Base-by-base conservation (phyloP, 2,113 vertebrate species). In the Oceanodroma tethys region DNA sequence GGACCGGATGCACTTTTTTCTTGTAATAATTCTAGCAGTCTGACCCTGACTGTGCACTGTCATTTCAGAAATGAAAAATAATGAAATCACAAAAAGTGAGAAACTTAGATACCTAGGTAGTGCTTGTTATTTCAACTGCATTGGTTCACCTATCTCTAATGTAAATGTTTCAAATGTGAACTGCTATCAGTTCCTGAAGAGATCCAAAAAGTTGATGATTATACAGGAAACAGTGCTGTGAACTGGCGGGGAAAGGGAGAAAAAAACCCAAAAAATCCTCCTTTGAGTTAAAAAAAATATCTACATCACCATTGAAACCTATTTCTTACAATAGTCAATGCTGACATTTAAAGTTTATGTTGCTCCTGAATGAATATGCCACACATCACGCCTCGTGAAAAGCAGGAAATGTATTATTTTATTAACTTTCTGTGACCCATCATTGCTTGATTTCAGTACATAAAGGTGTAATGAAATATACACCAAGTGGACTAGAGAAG, bases 191-290 rank as follows among this genome's bases (percentile, higher is more conserved):
- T 42, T 83, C 14, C 58, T 83, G 45, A 66, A 34, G 8, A 73
- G 13, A 80, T 2, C 2, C 7, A 32, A 48, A 79, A 56, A 58
- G 11, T 10, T 66, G 17, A 43, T 70, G 5, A 75, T n/a, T 70
- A 29, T 58, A 42, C 47, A 88, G 48, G 15, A 73, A 88, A 53
- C 6, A n/a, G 25, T 53, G 32, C 9, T 9, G n/a, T 42, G 43
- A 94, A 55, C 40, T n/a, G 21, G 0, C 23, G 53, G 9, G 12
- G 17, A 83, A 83, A 60, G 27, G 11, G 11, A 63, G 8, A 2
- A 5, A 60, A 76, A 92, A 79, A 4, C 4, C 0, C 0, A 0
- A 53, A 29, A 7, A 53, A 26, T 9, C 36, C 3, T 59, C 4
- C 8, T 62, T 6, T 60, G 7, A 34, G 29, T 68, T 59, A 13